Evolutionary conservation across 1,140 invertebrate species (phyloP), one percentile per base, ranked within the genome.

Genomic region (Wiebesia pumilae): DNA sequence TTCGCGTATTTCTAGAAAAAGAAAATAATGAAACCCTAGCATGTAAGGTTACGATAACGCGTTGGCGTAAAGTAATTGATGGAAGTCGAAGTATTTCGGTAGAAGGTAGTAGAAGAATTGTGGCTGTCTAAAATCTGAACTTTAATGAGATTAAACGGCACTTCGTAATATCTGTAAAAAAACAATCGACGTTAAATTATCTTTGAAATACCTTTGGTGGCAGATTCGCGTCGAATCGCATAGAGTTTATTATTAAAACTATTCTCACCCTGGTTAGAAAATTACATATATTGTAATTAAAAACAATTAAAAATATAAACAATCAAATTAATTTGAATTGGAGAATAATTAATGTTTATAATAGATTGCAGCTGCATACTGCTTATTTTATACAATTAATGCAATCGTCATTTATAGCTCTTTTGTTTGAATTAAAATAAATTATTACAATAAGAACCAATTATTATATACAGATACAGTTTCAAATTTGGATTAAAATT

Each of bases 1-100:
- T 91, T 93, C 90, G 89, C 91, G 90, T 92, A 92, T 91, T 91
- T 91, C 88, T 93, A 93, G 90, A 90, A 71, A 71, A 89, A 51
- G 51, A 54, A 80, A 83, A 47, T 19, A 65, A 77, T n/a, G 35
- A 75, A 81, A 73, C 24, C 30, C 73, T 87, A 87, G 73, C 10
- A 16, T 71, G 62, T 83, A 83, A 80, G 73, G 33, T 83, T 83
- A 51, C 33, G 62, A 71, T 78, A 73, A 87, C 16, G 62, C 38
- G 85, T 40, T 78, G 62, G 54, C 73, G 62, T 79, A 67, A 83
- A 83, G 65, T 79, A 87, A 80, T 71, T 43, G 40, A 86, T n/a
- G 54, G 54, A 62, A 77, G 73, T 75, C 62, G 24, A 67, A 81
- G 84, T 81, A 86, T 65, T 86, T 82, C 69, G 69, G n/a, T 81